Percentiles rank a stretch among this genome's conserved stretches.
Conservation (phyloP, 2,113 vertebrate genomes). For the Zosterops hypoxanthus region DNA sequence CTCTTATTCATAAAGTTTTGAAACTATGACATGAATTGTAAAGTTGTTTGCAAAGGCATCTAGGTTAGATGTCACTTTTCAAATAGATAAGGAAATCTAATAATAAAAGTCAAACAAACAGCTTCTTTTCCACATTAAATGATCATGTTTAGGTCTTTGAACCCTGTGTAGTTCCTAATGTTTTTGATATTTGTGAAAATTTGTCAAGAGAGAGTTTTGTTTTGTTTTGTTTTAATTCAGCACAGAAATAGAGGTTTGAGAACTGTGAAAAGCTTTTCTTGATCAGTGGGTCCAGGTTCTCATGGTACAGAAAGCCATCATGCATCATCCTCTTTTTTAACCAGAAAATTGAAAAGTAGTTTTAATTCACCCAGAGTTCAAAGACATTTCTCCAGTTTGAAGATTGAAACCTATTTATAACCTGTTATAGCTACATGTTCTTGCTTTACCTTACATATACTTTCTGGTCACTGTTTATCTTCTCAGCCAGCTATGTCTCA, state of each 20-base stretch:
- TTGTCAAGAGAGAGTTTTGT: background rate
- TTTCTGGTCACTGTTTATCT: background rate
- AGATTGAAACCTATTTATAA: background rate
- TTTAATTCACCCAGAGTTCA: background rate
- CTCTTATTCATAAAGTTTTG: background rate
- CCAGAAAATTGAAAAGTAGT: background rate
- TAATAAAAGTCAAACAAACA: background rate
- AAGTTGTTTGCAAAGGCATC: background rate
- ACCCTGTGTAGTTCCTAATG: rapidly evolving
- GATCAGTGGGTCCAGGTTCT: background rate
- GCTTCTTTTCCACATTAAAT: background rate
- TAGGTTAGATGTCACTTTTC: background rate
- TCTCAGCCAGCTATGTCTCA: background rate
- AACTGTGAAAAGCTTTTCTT: background rate
- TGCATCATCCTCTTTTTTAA: background rate
- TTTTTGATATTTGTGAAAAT: background rate
- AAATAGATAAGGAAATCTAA: background rate
- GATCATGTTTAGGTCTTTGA: background rate
- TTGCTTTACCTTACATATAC: background rate
- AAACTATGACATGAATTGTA: background rate
- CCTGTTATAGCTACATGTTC: background rate
- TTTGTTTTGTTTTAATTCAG: background rate
- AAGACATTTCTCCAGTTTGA: background rate
- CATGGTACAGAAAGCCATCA: background rate
- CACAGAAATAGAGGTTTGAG: background rate